Base-by-base conservation (phyloP, 2,113 vertebrate genomes). In the Bettongia penicillata region DNA sequence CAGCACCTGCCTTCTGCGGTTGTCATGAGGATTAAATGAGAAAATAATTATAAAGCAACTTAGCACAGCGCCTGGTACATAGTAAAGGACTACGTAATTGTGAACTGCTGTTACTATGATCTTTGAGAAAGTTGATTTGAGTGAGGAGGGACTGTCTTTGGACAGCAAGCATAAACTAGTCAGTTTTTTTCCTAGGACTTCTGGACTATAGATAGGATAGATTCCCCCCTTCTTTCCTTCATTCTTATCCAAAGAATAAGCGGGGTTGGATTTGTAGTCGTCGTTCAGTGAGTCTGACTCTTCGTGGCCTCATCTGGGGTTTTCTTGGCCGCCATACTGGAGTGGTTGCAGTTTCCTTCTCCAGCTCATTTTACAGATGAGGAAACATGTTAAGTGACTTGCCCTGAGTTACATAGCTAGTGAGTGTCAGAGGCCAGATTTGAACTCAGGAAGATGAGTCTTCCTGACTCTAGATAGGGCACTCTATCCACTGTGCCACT, bases 111-210 rank as follows among this genome's bases (percentile, higher is more conserved):
- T 28, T 53, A 55, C 91, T 89, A 23, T 51, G 50, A 77, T 48
- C 50, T 6, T 23, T 31, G 55, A 89, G 2, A 28, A 94, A 90
- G 53, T 55, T 90, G 91, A n/a, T 48, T 26, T 51, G 16, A 2
- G 5, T 37, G 11, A 68, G 31, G 23, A 49, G 43, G 50, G 89
- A 50, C 16, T 94, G n/a, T 23, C 95, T 94, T 93, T 93, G 94
- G 90, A 5, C 16, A 1, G 6, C 19, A 4, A 51, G 9, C 0
- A n/a, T 48, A 90, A 68, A 10, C 14, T 48, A 31, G 77, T 93
- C 52, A 37, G 16, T 47, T 52, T 93, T n/a, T 93, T 93, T 43
- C 1, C 68, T 77, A 77, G 68, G 14, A n/a, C 37, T 77, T 43
- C 10, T 43, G 14, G 48, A 48, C 48, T 48, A 48, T 48, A 48